phyloP scores from a whole-genome alignment of 1,140 invertebrate genomes.

The Ruditapes philippinarum region DNA sequence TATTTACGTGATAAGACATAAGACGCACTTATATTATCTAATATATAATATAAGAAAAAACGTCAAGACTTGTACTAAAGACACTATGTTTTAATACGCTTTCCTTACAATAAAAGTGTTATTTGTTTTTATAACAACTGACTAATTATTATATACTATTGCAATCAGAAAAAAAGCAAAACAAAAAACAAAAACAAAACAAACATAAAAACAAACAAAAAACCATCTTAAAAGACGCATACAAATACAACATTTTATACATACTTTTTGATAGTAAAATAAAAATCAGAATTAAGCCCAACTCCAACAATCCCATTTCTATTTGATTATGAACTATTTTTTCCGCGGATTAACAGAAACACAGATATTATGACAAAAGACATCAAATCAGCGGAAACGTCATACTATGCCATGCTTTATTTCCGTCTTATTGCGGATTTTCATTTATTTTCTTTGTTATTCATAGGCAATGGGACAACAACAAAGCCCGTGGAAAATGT shows the following conservation, averaged over 20 bases:
- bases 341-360: not conserved
- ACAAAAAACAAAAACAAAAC: too few species aligned
- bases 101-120: too few species aligned
- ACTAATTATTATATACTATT: too few species aligned
- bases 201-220: too few species aligned
- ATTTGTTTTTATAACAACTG: too few species aligned
- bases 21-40: too few species aligned
- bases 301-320: not conserved
- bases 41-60: too few species aligned
- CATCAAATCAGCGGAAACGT: not conserved
- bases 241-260: not conserved
- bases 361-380: not conserved
- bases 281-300: not conserved
- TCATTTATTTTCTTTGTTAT: not conserved
- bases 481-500: not conserved
- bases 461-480: not conserved
- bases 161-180: too few species aligned
- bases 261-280: not conserved
- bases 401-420: not conserved
- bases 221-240: too few species aligned
- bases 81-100: too few species aligned
- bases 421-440: not conserved
- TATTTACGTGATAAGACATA: too few species aligned
- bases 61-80: too few species aligned
- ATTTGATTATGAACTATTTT: not conserved